A percentile compares a stretch with the other conserved stretches of the same genome.
Evolutionary conservation across 2,797 vertebrate genomes (phyloP).

Genomic region (Micrastur ruficollis): DNA sequence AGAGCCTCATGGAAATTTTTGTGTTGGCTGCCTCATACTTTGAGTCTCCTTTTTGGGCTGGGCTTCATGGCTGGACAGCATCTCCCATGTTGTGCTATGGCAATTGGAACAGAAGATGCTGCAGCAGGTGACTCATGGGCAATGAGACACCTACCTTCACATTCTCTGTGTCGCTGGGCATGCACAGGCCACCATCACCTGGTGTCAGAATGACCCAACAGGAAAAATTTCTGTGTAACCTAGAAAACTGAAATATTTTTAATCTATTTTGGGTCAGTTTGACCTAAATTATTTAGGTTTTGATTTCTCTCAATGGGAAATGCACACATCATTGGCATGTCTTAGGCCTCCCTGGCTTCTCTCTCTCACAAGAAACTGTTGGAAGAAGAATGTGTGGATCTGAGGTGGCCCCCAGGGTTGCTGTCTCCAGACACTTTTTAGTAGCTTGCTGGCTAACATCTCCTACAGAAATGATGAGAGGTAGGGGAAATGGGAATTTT

Average conservation of each 20-base stretch:
- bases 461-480: not conserved
- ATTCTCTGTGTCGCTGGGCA: fast-evolving
- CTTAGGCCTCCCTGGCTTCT: not conserved
- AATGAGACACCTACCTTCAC: not conserved
- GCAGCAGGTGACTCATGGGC: not conserved
- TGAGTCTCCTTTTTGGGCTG: not conserved
- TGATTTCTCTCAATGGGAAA: conserved; percentile 1
- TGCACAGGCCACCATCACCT: not conserved
- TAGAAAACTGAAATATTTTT: not conserved
- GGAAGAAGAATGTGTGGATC: not conserved
- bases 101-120: not conserved
- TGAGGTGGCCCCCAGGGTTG: not conserved
- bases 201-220: conserved; percentile 8
- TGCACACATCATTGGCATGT: not conserved
- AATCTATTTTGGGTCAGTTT: not conserved
- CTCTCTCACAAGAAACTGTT: not conserved
- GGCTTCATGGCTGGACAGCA: not conserved
- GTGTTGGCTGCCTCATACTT: not conserved
- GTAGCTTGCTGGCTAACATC: not conserved
- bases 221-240: not conserved
- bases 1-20: conserved; percentile 3
- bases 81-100: not conserved
- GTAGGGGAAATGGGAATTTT: not conserved
- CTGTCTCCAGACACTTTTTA: not conserved
- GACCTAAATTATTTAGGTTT: not conserved